Percentiles rank a stretch among this genome's conserved stretches.
phyloP scores from a whole-genome alignment of 2,888 invertebrate species.

The Dichetophora obliterata region DNA sequence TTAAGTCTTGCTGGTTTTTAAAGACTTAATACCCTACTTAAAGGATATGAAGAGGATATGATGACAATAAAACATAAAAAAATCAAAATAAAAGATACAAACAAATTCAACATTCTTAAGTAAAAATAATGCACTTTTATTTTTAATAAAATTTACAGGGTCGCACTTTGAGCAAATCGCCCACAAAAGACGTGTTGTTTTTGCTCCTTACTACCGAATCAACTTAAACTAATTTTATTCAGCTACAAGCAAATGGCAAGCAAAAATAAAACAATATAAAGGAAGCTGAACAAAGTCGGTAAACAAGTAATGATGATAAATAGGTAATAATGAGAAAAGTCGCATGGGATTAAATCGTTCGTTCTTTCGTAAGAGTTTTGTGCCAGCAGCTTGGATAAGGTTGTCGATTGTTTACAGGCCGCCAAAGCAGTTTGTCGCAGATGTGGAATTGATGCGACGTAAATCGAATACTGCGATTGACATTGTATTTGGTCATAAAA shows the following conservation, averaged over 20 bases:
- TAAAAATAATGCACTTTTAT: not conserved
- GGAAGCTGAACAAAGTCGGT: not conserved
- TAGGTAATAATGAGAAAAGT: conserved; percentile 34
- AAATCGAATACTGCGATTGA: not conserved
- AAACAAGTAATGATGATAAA: conserved; percentile 36
- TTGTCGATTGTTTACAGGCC: not conserved
- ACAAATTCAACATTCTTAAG: not conserved
- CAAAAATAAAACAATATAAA: not conserved
- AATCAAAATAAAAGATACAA: not conserved
- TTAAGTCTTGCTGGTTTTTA: conserved; percentile 10
- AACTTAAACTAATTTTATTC: too few relatives aligned
- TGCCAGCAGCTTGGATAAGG: not conserved
- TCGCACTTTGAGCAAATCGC: too few relatives aligned
- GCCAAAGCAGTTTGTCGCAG: not conserved
- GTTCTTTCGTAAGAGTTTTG: not conserved
- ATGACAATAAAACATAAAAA: not conserved
- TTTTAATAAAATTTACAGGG: too few relatives aligned
- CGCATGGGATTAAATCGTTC: conserved; percentile 28
- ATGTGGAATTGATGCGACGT: conserved; percentile 11
- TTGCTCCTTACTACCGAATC: too few relatives aligned
- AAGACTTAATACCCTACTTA: not conserved
- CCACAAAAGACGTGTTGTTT: too few relatives aligned
- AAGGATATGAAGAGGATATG: not conserved
- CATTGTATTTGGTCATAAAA: not conserved
- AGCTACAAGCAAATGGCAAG: not conserved